Evolutionary conservation across 2,888 invertebrate genomes (phyloP).

Genomic region (Choristoneura rosaceana): DNA sequence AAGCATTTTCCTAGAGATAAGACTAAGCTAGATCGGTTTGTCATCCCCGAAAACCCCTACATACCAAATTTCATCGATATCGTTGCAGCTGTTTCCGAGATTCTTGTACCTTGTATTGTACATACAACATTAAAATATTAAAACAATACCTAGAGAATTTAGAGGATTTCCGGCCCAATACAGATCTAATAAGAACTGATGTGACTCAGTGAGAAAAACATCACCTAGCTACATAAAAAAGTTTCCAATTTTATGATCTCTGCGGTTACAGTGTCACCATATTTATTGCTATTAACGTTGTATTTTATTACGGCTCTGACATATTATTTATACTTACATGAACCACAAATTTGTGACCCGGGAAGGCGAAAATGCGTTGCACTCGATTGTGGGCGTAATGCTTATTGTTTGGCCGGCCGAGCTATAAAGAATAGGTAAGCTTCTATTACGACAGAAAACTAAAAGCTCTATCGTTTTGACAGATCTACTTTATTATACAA

Average conservation of each 20-base stretch:
- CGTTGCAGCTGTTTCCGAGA: no score
- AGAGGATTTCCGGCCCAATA: conserved; percentile 5
- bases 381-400: conserved; percentile 22
- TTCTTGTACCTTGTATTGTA: no score
- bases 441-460: conserved; percentile 28
- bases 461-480: conserved; percentile 23
- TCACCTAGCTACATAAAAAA: conserved; percentile 40
- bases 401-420: conserved; percentile 29
- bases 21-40: no score
- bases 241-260: conserved; percentile 68
- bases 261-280: conserved; percentile 60
- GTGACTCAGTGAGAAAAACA: conserved; percentile 45
- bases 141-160: conserved; percentile 21
- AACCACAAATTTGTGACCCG: conserved; percentile 10
- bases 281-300: conserved; percentile 59
- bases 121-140: background rate
- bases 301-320: conserved; percentile 55
- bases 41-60: no score
- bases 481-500: conserved; percentile 39
- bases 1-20: no score
- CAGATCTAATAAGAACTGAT: conserved; percentile 22
- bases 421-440: conserved; percentile 29
- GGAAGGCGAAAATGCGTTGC: conserved; percentile 19
- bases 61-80: no score
- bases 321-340: conserved; percentile 45